Conservation (phyloP, 2,113 vertebrate species). For the Megaceryle maxima region DNA sequence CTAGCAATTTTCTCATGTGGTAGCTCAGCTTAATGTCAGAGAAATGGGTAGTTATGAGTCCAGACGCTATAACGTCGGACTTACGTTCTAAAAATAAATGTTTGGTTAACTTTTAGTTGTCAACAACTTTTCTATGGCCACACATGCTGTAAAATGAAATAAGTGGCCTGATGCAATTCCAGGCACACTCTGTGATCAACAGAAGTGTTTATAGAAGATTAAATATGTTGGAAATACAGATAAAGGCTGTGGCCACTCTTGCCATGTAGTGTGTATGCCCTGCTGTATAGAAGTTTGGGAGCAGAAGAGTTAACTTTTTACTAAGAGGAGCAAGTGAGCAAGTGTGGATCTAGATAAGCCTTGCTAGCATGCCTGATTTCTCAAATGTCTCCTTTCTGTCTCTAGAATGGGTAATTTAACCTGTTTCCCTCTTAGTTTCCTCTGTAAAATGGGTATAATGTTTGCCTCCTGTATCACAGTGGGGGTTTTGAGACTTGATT, state of each 20-base stretch:
- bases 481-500: slow-evolving; percentile 30
- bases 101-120: slow-evolving; percentile 70
- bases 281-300: neutral
- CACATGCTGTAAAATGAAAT: slow-evolving; percentile 41
- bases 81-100: slow-evolving; percentile 73
- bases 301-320: neutral
- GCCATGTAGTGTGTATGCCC: fast-evolving
- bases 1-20: slow-evolving; percentile 72
- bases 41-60: slow-evolving; percentile 71
- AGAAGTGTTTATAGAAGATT: neutral
- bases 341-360: neutral
- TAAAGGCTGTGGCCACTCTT: neutral
- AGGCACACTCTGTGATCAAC: neutral
- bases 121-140: slow-evolving; percentile 65
- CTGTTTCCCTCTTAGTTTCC: slow-evolving; percentile 10
- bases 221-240: neutral
- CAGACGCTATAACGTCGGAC: slow-evolving; percentile 56
- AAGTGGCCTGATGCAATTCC: slow-evolving; percentile 7
- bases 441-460: neutral
- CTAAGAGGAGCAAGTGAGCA: neutral
- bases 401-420: neutral
- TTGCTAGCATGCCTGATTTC: neutral
- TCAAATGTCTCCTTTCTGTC: neutral
- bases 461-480: slow-evolving; percentile 35
- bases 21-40: slow-evolving; percentile 65